Base-by-base conservation (phyloP, 2,797 vertebrate species). In the Rhinophrynus dorsalis region DNA sequence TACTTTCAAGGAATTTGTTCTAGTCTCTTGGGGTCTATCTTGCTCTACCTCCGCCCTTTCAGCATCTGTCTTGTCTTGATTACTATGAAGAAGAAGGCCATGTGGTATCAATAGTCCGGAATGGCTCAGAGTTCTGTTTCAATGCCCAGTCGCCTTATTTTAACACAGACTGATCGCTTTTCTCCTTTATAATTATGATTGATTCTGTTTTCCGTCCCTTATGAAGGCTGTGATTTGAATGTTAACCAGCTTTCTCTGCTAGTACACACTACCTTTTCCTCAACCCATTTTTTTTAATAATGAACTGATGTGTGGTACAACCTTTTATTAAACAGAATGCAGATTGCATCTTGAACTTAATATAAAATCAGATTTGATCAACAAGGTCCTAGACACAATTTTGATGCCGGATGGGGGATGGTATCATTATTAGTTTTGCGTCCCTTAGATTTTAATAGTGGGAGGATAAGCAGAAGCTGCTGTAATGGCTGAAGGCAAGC, bases 251-350 rank as follows among this genome's bases (percentile, higher is more conserved):
- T 76, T 9, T 72, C 2, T 13, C 68, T 66, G 74, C 76, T 42
- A 15, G 1, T 59, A 77, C 64, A 68, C 77, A 80, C 70, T 30
- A 71, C 78, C 60, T 65, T 68, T 33, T 78, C 76, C 69, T 82
- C 74, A 75, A 83, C 76, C 60, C 77, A 78, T 42, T 73, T 75
- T 38, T 38, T 45, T 48, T 18, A 44, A 44, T 48, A 26, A 48
- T 26, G 21, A 48, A 48, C 61, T 44, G 47, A 38, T 3, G 30
- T 60, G 79, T 57, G 1, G 47, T 77, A 74, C 71, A 59, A 77
- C 76, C 76, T 84, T 78, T 80, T 84, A 85, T 84, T 85, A 84
- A 85, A 75, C 79, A 81, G 63, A 72, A 77, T 32, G 0, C 76
- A 69, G 77, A 81, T 80, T 72, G 63, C 74, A 63, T 18, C 6